Base-by-base conservation (phyloP, 2,888 invertebrate species). In the Ptychoptera albimana region DNA sequence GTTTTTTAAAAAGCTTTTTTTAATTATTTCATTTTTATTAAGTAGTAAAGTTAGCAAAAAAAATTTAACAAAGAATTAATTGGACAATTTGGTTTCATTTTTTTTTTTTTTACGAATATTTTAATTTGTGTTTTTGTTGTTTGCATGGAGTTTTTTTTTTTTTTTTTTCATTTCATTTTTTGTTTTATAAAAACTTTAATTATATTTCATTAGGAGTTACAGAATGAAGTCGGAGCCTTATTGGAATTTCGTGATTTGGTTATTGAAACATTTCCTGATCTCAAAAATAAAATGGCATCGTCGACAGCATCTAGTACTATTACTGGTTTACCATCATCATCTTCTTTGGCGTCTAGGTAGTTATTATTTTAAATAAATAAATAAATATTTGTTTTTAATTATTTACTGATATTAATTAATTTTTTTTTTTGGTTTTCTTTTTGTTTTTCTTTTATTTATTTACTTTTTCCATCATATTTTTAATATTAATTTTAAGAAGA, bases 181-280 rank as follows among this genome's bases (percentile, higher is more conserved):
- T 5, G 2, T 9, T 12, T 29, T 39, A 30, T 10, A 30, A 30
- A 14, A 39, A 23, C 5, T 30, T 30, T 43, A 16, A 44, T 36
- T 30, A 31, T 45, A 44, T 43, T 49, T 31, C 53, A 52, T 2
- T 66, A 75, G 74, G 88, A 88, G 72, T 75, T 88, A 66, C 88
- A 88, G 77, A 83, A 87, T 81, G 88, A 88, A 73, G 88, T 88
- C 71, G 86, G 87, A 53, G 86, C 86, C 57, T 69, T 88, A 57
- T 76, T 88, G 68, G 86, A 88, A 73, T 88, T 88, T 68, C 82
- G 88, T 69, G 87, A 88, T 70, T 79, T 87, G 75, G 88, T 88
- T 74, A 86, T 88, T 77, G 87, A 87, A 76, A 85, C 87, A 60
- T 87, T 88, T 72, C 88, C 88, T 58, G 85, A 87, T 72, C 77